A percentile compares a stretch with the other conserved stretches of the same genome.
Evolutionary conservation across 30 jellyfish, hydroid and myxozoan species (phyloP).

Genomic region (Rhopilema esculentum): DNA sequence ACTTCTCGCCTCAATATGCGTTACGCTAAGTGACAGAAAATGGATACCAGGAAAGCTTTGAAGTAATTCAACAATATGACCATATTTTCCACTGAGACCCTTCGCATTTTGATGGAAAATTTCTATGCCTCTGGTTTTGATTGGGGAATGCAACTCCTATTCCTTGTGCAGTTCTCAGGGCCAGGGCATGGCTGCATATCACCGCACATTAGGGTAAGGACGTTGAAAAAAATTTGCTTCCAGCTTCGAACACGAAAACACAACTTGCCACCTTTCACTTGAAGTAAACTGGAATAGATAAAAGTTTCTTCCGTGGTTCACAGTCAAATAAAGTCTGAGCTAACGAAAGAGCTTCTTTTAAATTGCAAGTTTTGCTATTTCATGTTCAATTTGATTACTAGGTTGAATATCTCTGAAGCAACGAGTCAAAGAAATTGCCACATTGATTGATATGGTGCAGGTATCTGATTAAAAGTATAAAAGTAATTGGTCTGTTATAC

Average conservation of each 20-base stretch:
- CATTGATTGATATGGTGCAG: no score
- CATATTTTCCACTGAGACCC: slow-evolving; percentile 33
- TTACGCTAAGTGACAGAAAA: slow-evolving; percentile 31
- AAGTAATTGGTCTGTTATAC: no score
- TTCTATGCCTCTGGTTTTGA: slow-evolving; percentile 23
- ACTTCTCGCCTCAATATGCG: slow-evolving; percentile 55
- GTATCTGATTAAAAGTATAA: no score
- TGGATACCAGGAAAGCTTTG: slow-evolving; percentile 50
- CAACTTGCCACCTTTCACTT: background rate
- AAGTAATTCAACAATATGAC: slow-evolving; percentile 35
- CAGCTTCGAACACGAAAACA: slow-evolving; percentile 6
- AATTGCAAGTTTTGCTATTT: slow-evolving; percentile 62
- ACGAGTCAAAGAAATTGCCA: background rate
- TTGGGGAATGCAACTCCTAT: slow-evolving; percentile 13
- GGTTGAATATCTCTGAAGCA: slow-evolving; percentile 57
- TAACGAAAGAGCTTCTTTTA: slow-evolving; percentile 33
- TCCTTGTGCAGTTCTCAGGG: slow-evolving; percentile 20
- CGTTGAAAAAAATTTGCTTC: slow-evolving; percentile 17
- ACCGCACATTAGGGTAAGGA: slow-evolving; percentile 35
- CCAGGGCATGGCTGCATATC: slow-evolving; percentile 53
- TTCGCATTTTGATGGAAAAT: slow-evolving; percentile 18
- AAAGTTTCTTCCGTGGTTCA: no score
- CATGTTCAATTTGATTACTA: slow-evolving; percentile 83
- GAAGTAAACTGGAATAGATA: no score
- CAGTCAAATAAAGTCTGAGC: background rate